phyloP scores from a whole-genome alignment of 2,113 vertebrate genomes.

The Alouatta palliata region DNA sequence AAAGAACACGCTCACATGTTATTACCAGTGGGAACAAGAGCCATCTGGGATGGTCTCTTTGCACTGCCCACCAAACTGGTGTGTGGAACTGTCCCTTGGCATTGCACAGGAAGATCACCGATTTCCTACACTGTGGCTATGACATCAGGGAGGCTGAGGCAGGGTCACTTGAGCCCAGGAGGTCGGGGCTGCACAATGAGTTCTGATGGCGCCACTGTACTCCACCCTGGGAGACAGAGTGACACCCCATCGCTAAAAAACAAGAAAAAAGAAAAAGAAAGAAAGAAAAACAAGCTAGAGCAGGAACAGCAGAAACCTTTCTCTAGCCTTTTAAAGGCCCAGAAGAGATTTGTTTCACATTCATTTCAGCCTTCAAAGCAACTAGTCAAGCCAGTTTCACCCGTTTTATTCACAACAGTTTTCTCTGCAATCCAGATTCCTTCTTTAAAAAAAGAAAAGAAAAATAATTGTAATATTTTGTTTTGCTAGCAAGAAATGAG shows the following conservation, averaged over 20 bases:
- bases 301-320: neutral
- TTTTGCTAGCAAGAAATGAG: constrained; percentile 11
- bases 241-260: neutral
- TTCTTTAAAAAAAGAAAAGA: neutral
- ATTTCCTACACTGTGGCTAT: neutral
- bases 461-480: neutral
- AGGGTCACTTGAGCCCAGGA: neutral
- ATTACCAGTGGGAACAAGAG: too few species aligned
- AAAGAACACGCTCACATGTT: neutral
- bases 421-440: neutral
- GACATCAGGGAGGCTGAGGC: neutral
- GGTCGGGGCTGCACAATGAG: neutral
- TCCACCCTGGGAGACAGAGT: neutral
- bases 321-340: neutral
- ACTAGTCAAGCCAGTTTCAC: neutral
- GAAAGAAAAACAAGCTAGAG: neutral
- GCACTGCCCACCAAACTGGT: neutral
- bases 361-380: constrained; percentile 60
- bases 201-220: neutral
- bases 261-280: neutral
- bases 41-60: rapidly evolving
- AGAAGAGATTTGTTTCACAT: constrained; percentile 62
- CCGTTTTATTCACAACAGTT: constrained; percentile 22
- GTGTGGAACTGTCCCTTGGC: rapidly evolving
- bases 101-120: neutral